phyloP scores from a whole-genome alignment of 2,888 invertebrate species.

The Polia nebulosa region DNA sequence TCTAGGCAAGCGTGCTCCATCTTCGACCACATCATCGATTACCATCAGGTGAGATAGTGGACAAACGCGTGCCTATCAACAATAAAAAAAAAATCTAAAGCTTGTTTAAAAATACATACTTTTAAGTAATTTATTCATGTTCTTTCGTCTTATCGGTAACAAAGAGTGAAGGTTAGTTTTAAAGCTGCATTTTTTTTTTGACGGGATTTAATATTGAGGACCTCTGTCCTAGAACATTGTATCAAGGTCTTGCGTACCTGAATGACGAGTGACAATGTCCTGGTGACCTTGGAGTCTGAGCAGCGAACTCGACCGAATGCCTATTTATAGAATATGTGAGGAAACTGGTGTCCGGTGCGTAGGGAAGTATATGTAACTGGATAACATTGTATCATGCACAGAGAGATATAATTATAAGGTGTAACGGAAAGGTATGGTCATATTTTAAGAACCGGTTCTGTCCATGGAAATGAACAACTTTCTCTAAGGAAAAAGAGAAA shows the following conservation, averaged over 20 bases:
- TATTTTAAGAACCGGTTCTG: too few species aligned
- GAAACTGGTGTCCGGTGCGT: slow-evolving; percentile 17
- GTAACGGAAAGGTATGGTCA: too few species aligned
- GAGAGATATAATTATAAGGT: neutral
- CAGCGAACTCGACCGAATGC: slow-evolving; percentile 3
- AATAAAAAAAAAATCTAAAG: too few species aligned
- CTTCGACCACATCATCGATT: too few species aligned
- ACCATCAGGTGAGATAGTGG: too few species aligned
- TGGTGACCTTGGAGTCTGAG: slow-evolving; percentile 41
- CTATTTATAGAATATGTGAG: slow-evolving; percentile 42
- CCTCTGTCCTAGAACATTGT: slow-evolving; percentile 3
- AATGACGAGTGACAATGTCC: slow-evolving; percentile 44
- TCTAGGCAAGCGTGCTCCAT: too few species aligned
- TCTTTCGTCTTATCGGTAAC: too few species aligned
- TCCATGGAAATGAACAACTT: too few species aligned
- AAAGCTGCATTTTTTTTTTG: neutral
- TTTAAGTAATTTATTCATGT: too few species aligned
- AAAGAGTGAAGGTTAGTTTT: neutral
- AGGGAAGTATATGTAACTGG: neutral
- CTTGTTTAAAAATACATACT: too few species aligned
- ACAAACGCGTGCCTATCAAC: too few species aligned
- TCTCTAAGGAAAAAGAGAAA: too few species aligned
- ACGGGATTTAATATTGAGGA: neutral
- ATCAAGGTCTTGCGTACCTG: slow-evolving; percentile 18
- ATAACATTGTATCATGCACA: slow-evolving; percentile 12